Evolutionary conservation across 64 coral and sea anemone genomes (phyloP), one percentile per base, ranked within the genome.

Genomic region (Actinia tenebrosa): DNA sequence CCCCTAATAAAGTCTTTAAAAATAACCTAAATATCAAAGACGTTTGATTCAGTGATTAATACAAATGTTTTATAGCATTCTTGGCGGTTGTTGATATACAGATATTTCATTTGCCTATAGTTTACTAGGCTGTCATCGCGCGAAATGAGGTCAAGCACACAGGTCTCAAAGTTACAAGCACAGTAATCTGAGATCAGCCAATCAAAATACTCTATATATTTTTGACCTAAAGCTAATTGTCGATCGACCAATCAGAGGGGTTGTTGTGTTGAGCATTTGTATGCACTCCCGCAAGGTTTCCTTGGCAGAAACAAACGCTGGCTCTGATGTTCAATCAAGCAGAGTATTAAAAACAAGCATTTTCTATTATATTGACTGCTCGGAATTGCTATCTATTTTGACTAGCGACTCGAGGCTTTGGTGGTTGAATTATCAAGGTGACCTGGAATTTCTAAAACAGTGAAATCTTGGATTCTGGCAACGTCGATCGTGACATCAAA

Each of bases 261-360:
- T 37, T 85, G 83, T 85, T 59, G 60, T 85, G 63, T 85, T 22
- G 0, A 19, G 15, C 22, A 61, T 64, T 61, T 30, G 44, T 0
- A 26, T 58, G 56, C 83, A 85, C 83, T 85, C 83, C 83, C 83
- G 83, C 83, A 59, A 59, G 56, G 83, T 55, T 85, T 61, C 53
- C 56, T 43, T 85, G 30, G 30, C 54, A 59, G 83, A 59, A 85
- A 84, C 2, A 5, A 60, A 56, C 9, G 53, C 47, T 84, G 16
- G 17, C 63, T 58, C 26, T 3, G 53, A 64, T 85, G 54, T 58
- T 85, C 83, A 61, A 46, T 85, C 20, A 85, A 59, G 60, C 83
- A 61, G 54, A 64, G 54, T 55, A 85, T 61, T 61, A 43, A 60
- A 58, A 64, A 60, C 54, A 64, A 85, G 83, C 20, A 58, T 11